Evolutionary conservation across 2,797 vertebrate species (phyloP), one percentile per base, ranked within the genome.

Genomic region (Aldrovandia affinis): DNA sequence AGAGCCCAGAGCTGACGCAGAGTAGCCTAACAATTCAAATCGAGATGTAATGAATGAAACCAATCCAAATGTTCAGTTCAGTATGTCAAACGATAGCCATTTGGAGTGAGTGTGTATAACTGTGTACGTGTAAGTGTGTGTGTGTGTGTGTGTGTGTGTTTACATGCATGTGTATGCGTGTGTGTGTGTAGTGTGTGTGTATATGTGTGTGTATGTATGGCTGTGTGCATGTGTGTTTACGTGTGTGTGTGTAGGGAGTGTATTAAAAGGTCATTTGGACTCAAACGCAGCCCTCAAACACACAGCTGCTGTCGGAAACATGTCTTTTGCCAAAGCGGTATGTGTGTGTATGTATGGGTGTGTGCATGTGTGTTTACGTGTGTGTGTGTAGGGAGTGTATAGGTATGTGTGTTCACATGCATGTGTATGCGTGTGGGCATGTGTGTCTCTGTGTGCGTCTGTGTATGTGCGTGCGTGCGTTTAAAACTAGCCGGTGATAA

Each of bases 161-260:
- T 50, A 47, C n/a, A 44, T 63, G 81, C 36, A 42, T 15, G 55
- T 81, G 44, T 68, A 15, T 47, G 20, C 59, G 28, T 82, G 81
- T 52, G 42, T 70, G 44, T 52, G 63, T 30, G 28, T 50, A n/a
- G 1, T n/a, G 12, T 20, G 33, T 77, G 70, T 33, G n/a, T 83
- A n/a, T 70, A 33, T 30, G 30, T n/a, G n/a, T n/a, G 14, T 70
- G 55, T 57, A 85, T 82, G 80, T 61, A 39, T 81, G 70, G 44
- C 83, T 63, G 33, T 39, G 4, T 50, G 47, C 0, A 6, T 36
- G 33, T 36, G 33, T 70, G 65, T 42, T 3, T 39, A 39, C 10
- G 28, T 65, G 1, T 54, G 15, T 25, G 7, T 83, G 73, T 39
- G 30, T 83, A 22, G n/a, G n/a, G n/a, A n/a, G n/a, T n/a, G n/a